These are phyloP conservation scores for Sylvia atricapilla DNA, from an alignment of 2,113 vertebrate genomes.

Conservation along the genomic window DNA sequence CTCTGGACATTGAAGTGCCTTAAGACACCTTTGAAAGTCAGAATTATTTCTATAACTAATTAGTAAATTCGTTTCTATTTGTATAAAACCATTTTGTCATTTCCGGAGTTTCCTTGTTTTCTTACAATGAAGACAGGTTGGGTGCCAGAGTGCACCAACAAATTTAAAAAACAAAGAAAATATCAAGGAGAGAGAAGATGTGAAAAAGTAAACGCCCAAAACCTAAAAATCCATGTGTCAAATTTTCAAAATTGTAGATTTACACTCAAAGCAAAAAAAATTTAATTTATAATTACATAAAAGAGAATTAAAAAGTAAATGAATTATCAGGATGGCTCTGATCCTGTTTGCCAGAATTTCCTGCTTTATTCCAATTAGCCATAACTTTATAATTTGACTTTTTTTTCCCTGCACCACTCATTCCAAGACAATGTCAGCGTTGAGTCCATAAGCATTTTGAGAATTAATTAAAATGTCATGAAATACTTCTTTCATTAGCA, in stretches of 20 bases:
- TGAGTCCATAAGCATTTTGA: conserved; percentile 24
- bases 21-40: neutral
- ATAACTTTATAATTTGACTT: neutral
- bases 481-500: conserved; percentile 52
- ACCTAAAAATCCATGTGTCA: neutral
- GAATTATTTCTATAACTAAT: neutral
- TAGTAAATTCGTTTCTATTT: neutral
- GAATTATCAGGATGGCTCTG: neutral
- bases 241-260: neutral
- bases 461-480: conserved; percentile 62
- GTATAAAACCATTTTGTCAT: neutral
- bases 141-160: neutral
- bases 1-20: neutral
- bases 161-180: neutral
- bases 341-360: neutral
- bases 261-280: neutral
- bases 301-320: neutral
- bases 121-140: neutral
- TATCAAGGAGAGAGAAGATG: neutral
- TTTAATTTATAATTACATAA: neutral
- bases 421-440: neutral
- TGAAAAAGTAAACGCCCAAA: neutral
- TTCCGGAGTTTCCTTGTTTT: neutral
- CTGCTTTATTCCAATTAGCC: neutral
- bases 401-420: neutral